Base-by-base conservation (phyloP, 1,140 invertebrate genomes). In the Bradynema listronoti region DNA sequence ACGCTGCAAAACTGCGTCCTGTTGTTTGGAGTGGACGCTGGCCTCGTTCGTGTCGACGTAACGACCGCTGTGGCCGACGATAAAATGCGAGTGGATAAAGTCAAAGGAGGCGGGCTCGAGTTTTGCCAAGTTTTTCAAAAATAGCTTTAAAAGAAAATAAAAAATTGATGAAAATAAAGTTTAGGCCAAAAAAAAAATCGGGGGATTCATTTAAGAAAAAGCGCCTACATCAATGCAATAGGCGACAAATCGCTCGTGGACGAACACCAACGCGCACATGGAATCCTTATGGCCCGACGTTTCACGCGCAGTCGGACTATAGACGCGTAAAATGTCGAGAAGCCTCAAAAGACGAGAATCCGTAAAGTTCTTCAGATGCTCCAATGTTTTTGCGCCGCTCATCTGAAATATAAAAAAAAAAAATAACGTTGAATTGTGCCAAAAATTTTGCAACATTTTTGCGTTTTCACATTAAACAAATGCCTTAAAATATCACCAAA, bases 1-100 rank as follows among this genome's bases (percentile, higher is more conserved):
- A 62, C 86, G 87, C 16, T 77, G 64, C 1, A 97, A 78, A 11
- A 56, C 65, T 45, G 65, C 29, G 16, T 78, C 75, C 45, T 74
- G 69, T 39, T 65, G 58, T 27, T 60, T 69, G 41, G 72, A 58
- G 5, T 51, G 56, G 16, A 69, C 47, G 4, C 45, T 56, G 45
- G 68, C 68, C 5, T 75, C 72, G 19, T 52, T 62, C 1, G 54
- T 60, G 1, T 71, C 39, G 19, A 46, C 52, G 7, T 27, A 53
- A 32, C 4, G 49, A n/a, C 71, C 68, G 32, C 39, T 68, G 22
- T 57, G 51, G 42, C 72, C 74, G 30, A 77, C 65, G 2, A 78
- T 46, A 56, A 70, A 78, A 34, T 77, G 76, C 3, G 68, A 16
- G 42, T 68, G 66, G 7, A 77, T 30, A 53, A 63, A 67, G 24